A percentile compares a stretch with the other conserved stretches of the same genome.
Evolutionary conservation across 1,140 invertebrate species (phyloP).

Genomic region (Aethina tumida): DNA sequence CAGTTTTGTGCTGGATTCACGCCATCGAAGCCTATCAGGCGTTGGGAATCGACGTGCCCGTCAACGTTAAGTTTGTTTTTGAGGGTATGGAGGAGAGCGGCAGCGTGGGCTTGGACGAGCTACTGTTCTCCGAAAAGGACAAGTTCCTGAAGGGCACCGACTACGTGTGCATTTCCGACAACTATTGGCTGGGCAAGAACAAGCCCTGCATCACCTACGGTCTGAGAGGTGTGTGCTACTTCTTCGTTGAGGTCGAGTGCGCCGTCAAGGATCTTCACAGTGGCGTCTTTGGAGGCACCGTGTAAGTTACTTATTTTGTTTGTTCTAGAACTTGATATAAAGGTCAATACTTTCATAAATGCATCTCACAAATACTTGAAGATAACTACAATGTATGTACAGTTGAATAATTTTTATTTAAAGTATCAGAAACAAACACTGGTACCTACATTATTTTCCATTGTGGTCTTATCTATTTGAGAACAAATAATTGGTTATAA

Average conservation of each 20-base stretch:
- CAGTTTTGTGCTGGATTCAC: slow-evolving; percentile 88
- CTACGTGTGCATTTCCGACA: slow-evolving; percentile 96
- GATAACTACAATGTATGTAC: too few relatives aligned
- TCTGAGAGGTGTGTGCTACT: slow-evolving; percentile 88
- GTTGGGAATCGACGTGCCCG: slow-evolving; percentile 60
- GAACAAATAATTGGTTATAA: too few relatives aligned
- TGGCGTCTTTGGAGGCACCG: slow-evolving; percentile 86
- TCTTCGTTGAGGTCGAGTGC: slow-evolving; percentile 81
- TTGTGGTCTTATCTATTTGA: too few relatives aligned
- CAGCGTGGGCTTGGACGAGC: slow-evolving; percentile 86
- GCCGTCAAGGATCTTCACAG: slow-evolving; percentile 90
- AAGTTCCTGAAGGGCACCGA: slow-evolving; percentile 79
- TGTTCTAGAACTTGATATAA: not conserved
- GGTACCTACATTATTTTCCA: too few relatives aligned
- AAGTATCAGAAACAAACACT: too few relatives aligned
- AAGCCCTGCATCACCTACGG: slow-evolving; percentile 98
- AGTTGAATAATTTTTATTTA: too few relatives aligned
- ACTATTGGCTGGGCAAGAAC: slow-evolving; percentile 95
- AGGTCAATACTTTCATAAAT: slow-evolving; percentile 4
- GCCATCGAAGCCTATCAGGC: slow-evolving; percentile 82
- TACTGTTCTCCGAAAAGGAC: slow-evolving; percentile 63
- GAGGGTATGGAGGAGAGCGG: slow-evolving; percentile 99
- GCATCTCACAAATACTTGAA: too few relatives aligned
- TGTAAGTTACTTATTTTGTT: slow-evolving; percentile 42
- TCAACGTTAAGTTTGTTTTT: slow-evolving; percentile 95